A percentile compares a stretch with the other conserved stretches of the same genome.
Conservation (phyloP, 2,888 invertebrate genomes). For the Nemoura dubitans region DNA sequence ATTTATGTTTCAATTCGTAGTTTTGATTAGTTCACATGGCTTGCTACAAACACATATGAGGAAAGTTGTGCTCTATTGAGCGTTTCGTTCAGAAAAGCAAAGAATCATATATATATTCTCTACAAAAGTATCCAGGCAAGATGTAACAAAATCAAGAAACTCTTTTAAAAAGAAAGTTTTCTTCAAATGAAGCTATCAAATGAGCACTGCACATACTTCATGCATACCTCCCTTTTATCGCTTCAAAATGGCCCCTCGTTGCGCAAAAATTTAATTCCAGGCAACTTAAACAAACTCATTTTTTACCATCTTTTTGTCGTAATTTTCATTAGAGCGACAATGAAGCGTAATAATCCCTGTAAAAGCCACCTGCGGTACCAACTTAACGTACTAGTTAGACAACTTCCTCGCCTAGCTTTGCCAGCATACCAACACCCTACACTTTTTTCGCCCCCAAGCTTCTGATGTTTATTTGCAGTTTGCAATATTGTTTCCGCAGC, state of each 20-base stretch:
- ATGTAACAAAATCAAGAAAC: background rate
- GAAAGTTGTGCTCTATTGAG: background rate
- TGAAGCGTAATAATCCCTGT: slow-evolving; percentile 2
- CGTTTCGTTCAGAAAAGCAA: background rate
- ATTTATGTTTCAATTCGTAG: background rate
- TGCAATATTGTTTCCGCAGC: background rate
- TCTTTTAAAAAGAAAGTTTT: background rate
- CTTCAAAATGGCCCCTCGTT: background rate
- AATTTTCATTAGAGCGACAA: slow-evolving; percentile 3
- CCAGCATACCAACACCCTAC: background rate
- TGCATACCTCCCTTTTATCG: background rate
- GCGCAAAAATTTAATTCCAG: background rate
- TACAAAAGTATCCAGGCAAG: background rate
- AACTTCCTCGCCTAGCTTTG: background rate
- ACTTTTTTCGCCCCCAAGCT: too few relatives aligned
- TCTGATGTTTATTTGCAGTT: too few relatives aligned
- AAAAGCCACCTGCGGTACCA: slow-evolving; percentile 5
- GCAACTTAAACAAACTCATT: background rate
- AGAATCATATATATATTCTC: background rate
- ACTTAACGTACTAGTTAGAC: background rate
- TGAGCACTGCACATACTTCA: background rate
- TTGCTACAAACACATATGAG: background rate
- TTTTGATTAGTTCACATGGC: background rate
- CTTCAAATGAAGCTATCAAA: background rate
- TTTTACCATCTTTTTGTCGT: background rate